phyloP scores from a whole-genome alignment of 2,113 vertebrate genomes.

The Turnix velox region DNA sequence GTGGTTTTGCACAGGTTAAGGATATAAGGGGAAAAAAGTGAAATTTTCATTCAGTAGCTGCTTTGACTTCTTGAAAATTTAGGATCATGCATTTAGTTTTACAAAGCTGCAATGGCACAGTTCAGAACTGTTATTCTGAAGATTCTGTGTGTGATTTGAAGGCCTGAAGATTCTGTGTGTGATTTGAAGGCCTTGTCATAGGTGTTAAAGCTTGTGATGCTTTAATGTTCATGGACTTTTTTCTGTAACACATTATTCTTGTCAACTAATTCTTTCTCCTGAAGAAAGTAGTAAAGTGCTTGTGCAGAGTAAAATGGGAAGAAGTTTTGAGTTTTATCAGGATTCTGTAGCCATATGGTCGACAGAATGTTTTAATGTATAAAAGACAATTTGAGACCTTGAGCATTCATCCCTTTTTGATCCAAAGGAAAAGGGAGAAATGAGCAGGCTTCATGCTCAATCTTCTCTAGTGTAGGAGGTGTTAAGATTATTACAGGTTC shows the following conservation, averaged over 20 bases:
- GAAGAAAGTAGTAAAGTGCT: background rate
- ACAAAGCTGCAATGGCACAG: background rate
- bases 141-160: background rate
- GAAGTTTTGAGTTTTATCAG: background rate
- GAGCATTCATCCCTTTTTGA: background rate
- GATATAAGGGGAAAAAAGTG: background rate
- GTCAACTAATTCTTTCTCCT: slow-evolving; percentile 10
- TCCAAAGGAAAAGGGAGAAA: background rate
- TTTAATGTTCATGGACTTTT: background rate
- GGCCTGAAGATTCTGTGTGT: background rate
- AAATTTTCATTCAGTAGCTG: background rate
- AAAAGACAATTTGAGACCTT: background rate
- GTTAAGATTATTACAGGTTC: background rate
- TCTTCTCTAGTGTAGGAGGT: background rate
- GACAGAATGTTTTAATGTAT: background rate
- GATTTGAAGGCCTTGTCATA: background rate
- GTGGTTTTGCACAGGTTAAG: background rate
- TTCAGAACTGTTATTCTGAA: background rate
- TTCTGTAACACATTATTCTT: background rate
- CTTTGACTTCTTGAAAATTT: background rate
- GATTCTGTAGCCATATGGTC: background rate
- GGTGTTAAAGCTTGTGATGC: background rate
- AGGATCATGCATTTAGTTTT: background rate
- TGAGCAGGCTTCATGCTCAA: background rate
- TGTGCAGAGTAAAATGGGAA: background rate